phyloP scores from a whole-genome alignment of 2,888 invertebrate species.

The Eupeodes luniger region DNA sequence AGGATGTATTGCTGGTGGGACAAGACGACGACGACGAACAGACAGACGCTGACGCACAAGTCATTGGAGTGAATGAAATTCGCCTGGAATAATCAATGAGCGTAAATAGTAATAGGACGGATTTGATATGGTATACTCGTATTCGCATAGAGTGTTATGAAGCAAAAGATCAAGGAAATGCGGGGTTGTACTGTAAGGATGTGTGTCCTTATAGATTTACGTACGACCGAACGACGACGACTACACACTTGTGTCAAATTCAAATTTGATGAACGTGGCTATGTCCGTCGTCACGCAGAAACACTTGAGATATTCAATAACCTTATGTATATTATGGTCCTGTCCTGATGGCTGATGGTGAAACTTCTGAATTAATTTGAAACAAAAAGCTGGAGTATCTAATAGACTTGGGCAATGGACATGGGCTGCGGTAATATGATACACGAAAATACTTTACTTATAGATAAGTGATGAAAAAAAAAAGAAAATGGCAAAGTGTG shows the following conservation, averaged over 20 bases:
- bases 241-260: conserved; percentile 69
- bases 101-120: conserved; percentile 28
- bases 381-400: too few species aligned
- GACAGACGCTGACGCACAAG: conserved; percentile 22
- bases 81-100: conserved; percentile 74
- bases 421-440: too few species aligned
- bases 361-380: not conserved
- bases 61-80: conserved; percentile 71
- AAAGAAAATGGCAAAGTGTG: too few species aligned
- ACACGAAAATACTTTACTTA: too few species aligned
- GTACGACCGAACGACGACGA: conserved; percentile 13
- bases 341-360: not conserved
- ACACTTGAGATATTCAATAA: conserved; percentile 74
- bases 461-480: too few species aligned
- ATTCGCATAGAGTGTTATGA: not conserved
- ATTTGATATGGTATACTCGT: conserved; percentile 21
- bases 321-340: conserved; percentile 6
- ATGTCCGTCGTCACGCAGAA: conserved; percentile 66
- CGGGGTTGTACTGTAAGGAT: not conserved
- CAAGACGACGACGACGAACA: not conserved
- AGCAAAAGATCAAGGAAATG: not conserved
- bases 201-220: conserved; percentile 66
- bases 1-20: conserved; percentile 1
- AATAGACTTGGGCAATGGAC: too few species aligned
- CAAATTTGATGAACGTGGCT: conserved; percentile 73